These are phyloP conservation scores for Nemopilema nomurai DNA, from an alignment of 30 jellyfish, hydroid and myxozoan species.

Conservation along the genomic window DNA sequence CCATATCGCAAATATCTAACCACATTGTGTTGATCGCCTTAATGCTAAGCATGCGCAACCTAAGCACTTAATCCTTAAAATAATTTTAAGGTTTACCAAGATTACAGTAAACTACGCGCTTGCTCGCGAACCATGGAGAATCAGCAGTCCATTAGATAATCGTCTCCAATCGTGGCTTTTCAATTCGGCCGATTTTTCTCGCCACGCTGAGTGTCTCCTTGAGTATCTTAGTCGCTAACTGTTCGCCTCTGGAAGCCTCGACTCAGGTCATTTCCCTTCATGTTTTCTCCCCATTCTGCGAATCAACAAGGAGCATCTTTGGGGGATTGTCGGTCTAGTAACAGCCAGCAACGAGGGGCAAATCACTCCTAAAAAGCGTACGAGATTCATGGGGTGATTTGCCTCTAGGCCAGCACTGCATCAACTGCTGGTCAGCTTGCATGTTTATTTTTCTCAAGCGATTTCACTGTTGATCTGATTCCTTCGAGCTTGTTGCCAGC, in stretches of 20 bases:
- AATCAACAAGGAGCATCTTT: not conserved
- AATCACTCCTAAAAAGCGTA: not conserved
- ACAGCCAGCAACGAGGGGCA: not conserved
- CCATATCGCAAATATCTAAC: conserved; percentile 51
- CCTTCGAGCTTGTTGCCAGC: no score
- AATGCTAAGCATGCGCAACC: conserved; percentile 52
- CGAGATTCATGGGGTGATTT: no score
- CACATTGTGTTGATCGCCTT: conserved; percentile 70
- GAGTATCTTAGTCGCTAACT: conserved; percentile 36
- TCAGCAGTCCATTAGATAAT: conserved; percentile 29
- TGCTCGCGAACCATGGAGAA: conserved; percentile 12
- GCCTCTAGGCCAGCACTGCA: no score
- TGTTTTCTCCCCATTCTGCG: not conserved
- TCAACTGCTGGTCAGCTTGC: no score
- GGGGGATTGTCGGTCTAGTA: not conserved
- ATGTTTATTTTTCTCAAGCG: no score
- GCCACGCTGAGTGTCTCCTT: conserved; percentile 42
- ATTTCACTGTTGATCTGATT: no score
- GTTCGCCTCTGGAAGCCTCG: conserved; percentile 6
- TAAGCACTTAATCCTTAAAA: conserved; percentile 55
- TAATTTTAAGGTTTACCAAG: conserved; percentile 69
- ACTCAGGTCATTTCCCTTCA: not conserved
- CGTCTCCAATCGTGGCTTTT: conserved; percentile 53
- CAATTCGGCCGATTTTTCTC: conserved; percentile 11
- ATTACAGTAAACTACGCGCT: conserved; percentile 35